Evolutionary conservation across 2,888 invertebrate species (phyloP), one percentile per base, ranked within the genome.

Genomic region (Trissoscelio sp.): DNA sequence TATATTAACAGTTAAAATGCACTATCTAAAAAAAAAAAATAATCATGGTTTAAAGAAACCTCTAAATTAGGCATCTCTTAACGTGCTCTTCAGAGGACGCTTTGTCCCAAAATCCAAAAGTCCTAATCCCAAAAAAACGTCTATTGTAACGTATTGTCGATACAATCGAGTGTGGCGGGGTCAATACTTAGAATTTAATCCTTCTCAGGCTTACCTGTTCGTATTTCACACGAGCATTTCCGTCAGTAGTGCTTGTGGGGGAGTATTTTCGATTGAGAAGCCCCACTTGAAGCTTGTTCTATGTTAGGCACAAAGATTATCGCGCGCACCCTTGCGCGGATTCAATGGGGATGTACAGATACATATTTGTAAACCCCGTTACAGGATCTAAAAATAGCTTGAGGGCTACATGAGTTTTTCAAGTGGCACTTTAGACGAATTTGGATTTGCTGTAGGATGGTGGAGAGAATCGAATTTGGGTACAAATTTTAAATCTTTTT

Each of bases 351-450:
- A 77, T 62, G 67, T 53, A 53, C 77, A 69, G 69, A 69, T 48
- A 77, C 14, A 77, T 77, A 69, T 77, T 75, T 75, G 75, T 75
- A 66, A 74, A 75, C 75, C 75, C 75, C 51, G 58, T 75, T 58
- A 44, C 31, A 34, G 31, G 42, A 58, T 58, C 58, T 58, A 66
- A 67, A 74, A 75, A 67, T 58, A 75, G 58, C 67, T 58, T 11
- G 58, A 75, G 51, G 75, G 58, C 66, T 42, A 51, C 51, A 51
- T 51, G 51, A 58, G 51, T 46, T 66, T 66, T 66, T 74, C 57
- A 74, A 74, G 74, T 55, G 55, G 12, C 55, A 46, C 64, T 73
- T 64, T 20, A 12, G 12, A 73, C 28, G 58, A 70, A 57, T 69
- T 69, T 51, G 22, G 48, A 58, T 39, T 24, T 42, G 39, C n/a